phyloP scores from a whole-genome alignment of 2,888 invertebrate species.

The Julus scandinavius region DNA sequence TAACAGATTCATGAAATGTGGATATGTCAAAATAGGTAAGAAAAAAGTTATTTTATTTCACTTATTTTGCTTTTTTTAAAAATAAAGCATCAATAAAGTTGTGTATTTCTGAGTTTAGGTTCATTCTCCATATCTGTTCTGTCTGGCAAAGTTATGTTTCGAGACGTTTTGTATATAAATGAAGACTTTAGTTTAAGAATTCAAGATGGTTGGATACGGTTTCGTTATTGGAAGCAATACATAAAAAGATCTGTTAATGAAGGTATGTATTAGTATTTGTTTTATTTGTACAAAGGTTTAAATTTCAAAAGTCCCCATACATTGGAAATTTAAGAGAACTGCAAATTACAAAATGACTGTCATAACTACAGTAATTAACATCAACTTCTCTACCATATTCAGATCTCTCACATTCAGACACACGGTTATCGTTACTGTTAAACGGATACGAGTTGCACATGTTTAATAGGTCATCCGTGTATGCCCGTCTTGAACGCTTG shows the following conservation, averaged over 20 bases:
- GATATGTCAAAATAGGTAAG: slow-evolving; percentile 82
- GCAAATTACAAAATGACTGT: no score
- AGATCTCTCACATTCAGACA: slow-evolving; percentile 96
- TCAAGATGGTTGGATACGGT: slow-evolving; percentile 97
- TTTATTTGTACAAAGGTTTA: no score
- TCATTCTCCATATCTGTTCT: slow-evolving; percentile 95
- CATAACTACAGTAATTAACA: no score
- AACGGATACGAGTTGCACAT: slow-evolving; percentile 96
- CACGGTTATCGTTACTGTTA: slow-evolving; percentile 86
- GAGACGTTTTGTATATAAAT: slow-evolving; percentile 92
- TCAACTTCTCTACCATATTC: slow-evolving; percentile 58
- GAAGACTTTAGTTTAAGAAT: slow-evolving; percentile 92
- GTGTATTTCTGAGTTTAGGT: slow-evolving; percentile 71
- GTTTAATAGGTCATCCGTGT: slow-evolving; percentile 90
- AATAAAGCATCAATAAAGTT: neutral
- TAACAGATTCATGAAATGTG: slow-evolving; percentile 87
- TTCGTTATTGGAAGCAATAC: slow-evolving; percentile 97
- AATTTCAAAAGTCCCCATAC: no score
- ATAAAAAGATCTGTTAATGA: slow-evolving; percentile 94
- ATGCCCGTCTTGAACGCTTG: slow-evolving; percentile 84
- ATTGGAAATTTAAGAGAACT: no score
- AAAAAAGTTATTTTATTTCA: neutral
- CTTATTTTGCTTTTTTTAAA: neutral
- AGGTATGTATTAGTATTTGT: slow-evolving; percentile 71
- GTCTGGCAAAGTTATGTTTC: slow-evolving; percentile 98